Base-by-base conservation (phyloP, 1,140 invertebrate species). In the Heliconius eleuchia region DNA sequence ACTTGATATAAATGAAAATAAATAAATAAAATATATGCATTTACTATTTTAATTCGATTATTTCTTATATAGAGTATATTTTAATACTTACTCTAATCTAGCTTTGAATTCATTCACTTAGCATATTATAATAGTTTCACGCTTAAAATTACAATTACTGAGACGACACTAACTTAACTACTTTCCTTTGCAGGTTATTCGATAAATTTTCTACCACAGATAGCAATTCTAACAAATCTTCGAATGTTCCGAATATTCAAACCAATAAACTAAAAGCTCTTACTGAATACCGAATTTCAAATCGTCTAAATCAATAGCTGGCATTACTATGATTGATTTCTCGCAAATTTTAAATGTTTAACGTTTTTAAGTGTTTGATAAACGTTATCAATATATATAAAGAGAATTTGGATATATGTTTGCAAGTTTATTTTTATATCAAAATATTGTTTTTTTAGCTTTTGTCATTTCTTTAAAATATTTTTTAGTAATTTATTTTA, bases 271-370 rank as follows among this genome's bases (percentile, higher is more conserved):
- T 60, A 60, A 60, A 60, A 60, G 55, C 55, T 60, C 55, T 60
- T 19, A 60, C 55, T 27, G 55, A 60, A 60, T 60, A 60, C 55
- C 55, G 55, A 60, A 60, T 60, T 60, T 60, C 19, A 60, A 60
- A 60, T 60, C 55, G 55, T 60, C n/a, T 27, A 60, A 60, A 60
- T 60, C 55, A 60, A 60, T 60, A 60, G 55, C 55, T 60, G 55
- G n/a, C 55, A 60, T 60, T 60, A 60, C 55, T 60, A 60, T 60
- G 55, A 60, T 60, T 60, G 55, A 60, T 60, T 60, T 60, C 55
- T n/a, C n/a, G n/a, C 55, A 60, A 60, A 11, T 60, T 60, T 60
- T 60, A 60, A 60, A 60, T 60, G n/a, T 60, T 60, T 23, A 18
- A 60, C 55, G n/a, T 60, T 60, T 60, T 60, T 60, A 60, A 27